Evolutionary conservation across 2,888 invertebrate genomes (phyloP).

Genomic region (Pseudanteris insignis): DNA sequence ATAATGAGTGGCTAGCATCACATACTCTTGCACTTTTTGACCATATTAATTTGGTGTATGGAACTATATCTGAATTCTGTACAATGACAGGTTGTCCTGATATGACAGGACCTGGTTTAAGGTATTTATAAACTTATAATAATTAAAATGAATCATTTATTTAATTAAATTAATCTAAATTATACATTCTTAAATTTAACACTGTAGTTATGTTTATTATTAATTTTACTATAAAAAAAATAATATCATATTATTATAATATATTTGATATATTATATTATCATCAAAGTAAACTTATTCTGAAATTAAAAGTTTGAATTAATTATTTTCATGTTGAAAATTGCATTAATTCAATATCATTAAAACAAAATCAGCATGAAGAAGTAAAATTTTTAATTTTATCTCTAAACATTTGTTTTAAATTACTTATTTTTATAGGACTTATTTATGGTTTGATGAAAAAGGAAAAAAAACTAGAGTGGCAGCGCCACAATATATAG

Average conservation of each 20-base stretch:
- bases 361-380: no score
- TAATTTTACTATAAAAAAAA: no score
- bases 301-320: no score
- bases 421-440: constrained; percentile 69
- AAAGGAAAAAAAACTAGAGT: constrained; percentile 98
- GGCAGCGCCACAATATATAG: constrained; percentile 97
- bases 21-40: constrained; percentile 98
- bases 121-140: constrained; percentile 71
- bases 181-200: neutral
- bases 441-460: constrained; percentile 98
- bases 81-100: constrained; percentile 94
- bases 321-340: no score
- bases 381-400: no score
- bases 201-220: neutral
- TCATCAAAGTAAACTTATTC: no score
- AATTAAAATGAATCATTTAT: no score
- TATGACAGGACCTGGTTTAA: constrained; percentile 96
- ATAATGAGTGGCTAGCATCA: constrained; percentile 99
- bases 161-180: neutral
- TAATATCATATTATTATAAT: no score
- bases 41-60: constrained; percentile 98
- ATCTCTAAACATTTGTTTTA: neutral
- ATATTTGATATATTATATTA: no score
- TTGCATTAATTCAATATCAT: no score
- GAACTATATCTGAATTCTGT: constrained; percentile 98